Base-by-base conservation (phyloP, 2,797 vertebrate species). In the Vultur gryphus region DNA sequence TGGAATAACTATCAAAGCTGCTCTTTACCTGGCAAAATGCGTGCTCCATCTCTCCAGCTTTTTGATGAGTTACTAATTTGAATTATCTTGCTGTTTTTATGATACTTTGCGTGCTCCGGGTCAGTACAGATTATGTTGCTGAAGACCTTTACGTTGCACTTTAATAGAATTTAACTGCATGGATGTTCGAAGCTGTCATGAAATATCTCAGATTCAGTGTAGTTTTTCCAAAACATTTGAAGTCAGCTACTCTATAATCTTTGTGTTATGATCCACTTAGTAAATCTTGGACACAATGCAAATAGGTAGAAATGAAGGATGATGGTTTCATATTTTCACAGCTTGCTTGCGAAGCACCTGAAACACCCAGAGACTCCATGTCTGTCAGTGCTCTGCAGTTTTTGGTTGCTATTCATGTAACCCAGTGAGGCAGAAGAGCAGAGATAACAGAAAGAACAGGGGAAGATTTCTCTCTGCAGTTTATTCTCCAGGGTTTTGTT, bases 401-500 rank as follows among this genome's bases (percentile, higher is more conserved):
- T 75, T 80, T n/a, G 52, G 65, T 81, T 86, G 81, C 84, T 89
- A 81, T 91, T 96, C 90, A 52, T 35, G 51, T 58, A 92, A 84
- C 31, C 35, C 72, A 89, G 69, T 16, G 84, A 96, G 89, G 94
- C 95, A 93, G 94, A 89, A 93, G 44, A 84, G 44, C 69, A 94
- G 82, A 65, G 92, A 83, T 87, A 88, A 92, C 92, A 72, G 58
- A 89, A 86, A 91, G 87, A 83, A 70, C 37, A 28, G 54, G 59
- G 65, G 28, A 85, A 92, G 92, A 43, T 89, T 95, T 81, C 44
- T 71, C 90, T 67, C 75, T 72, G 90, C 72, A 76, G 89, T 90
- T 89, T 67, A n/a, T 88, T 91, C 94, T 92, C 87, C 20, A 17
- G 84, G 65, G 76, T 71, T 97, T 96, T 93, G 69, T 88, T 91